Evolutionary conservation across 2,797 vertebrate genomes (phyloP), one percentile per base, ranked within the genome.

Genomic region (Ispidina picta): DNA sequence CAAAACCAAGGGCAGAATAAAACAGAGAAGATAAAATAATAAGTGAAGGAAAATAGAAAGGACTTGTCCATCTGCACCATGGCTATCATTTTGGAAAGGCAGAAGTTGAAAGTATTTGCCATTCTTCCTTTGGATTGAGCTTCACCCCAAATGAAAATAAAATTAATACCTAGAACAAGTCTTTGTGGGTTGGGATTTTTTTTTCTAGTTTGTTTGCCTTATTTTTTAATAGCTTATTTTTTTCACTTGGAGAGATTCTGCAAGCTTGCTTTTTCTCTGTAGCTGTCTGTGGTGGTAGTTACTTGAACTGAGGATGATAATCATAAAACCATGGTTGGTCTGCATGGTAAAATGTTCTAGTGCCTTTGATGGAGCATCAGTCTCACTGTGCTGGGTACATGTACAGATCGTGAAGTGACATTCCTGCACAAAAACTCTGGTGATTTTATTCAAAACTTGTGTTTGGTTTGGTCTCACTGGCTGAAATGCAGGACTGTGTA

Each of bases 401-500:
- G 23, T 88, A 77, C 28, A 37, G 44, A 59, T 41, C 3, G 2
- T 89, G 71, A 89, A 83, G 59, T 77, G 25, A n/a, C 60, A 63
- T n/a, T 88, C 92, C 79, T 79, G 25, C 20, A 25, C 48, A 84
- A 91, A 92, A 78, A 54, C 25, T 37, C 54, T 10, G 60, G 46
- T 51, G 18, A 68, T 92, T 79, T 91, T 90, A 92, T 93, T 43
- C 63, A 62, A 73, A 90, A 46, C 64, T 33, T 66, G 20, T 16
- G 37, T 87, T 89, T 95, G 54, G 43, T 31, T 76, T 74, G 81
- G 55, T 58, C 55, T 91, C n/a, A 68, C 70, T 90, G 41, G 35
- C 71, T 86, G 4, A 80, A 91, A 79, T 8, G 16, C 31, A 58
- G 23, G 33, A 71, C 49, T 74, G 12, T 54, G 35, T 86, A 39